phyloP scores from a whole-genome alignment of 2,113 vertebrate genomes.

The Herpailurus yagouaroundi region DNA sequence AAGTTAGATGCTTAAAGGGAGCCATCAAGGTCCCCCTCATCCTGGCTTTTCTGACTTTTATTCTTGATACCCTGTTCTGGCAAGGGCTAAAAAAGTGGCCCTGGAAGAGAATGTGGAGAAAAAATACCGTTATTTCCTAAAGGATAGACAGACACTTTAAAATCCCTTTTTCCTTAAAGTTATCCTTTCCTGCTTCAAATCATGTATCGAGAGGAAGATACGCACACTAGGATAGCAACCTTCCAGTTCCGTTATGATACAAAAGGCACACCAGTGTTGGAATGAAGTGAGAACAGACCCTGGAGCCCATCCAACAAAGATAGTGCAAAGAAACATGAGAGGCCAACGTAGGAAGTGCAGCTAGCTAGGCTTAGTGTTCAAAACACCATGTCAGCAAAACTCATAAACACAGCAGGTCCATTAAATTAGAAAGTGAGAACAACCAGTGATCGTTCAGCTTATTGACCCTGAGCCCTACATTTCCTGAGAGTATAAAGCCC shows the following conservation, averaged over 20 bases:
- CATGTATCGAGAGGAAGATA: not conserved
- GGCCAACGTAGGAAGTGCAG: not conserved
- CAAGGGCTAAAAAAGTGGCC: not conserved
- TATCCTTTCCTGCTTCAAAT: not conserved
- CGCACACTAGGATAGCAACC: no score
- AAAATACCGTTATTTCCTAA: not conserved
- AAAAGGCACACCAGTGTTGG: not conserved
- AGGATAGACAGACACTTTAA: not conserved
- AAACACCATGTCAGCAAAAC: not conserved
- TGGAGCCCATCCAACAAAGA: no score
- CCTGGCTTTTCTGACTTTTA: not conserved
- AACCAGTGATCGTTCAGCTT: not conserved
- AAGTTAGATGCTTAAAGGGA: no score
- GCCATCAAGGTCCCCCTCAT: not conserved
- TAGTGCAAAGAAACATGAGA: not conserved
- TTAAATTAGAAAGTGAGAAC: not conserved
- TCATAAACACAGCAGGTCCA: not conserved
- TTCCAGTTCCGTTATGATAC: not conserved
- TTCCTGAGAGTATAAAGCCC: not conserved
- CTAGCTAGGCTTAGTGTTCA: not conserved
- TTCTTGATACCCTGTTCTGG: not conserved
- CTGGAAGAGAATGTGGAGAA: not conserved
- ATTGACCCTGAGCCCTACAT: not conserved
- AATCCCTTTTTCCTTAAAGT: not conserved
- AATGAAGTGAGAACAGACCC: not conserved